These are phyloP conservation scores for Lutjanus erythropterus DNA, from an alignment of 2,113 vertebrate genomes.

Conservation along the genomic window DNA sequence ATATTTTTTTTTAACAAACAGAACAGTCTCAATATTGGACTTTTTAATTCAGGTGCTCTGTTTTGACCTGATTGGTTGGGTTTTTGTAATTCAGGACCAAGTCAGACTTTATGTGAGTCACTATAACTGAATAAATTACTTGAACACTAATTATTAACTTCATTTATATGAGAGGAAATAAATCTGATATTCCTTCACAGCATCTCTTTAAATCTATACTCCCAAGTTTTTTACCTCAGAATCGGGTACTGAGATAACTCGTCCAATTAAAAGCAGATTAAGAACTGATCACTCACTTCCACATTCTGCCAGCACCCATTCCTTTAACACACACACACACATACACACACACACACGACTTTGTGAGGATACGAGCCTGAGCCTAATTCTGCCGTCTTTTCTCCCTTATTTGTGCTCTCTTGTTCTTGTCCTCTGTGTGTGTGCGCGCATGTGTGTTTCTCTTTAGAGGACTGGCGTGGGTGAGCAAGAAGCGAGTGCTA, in stretches of 20 bases:
- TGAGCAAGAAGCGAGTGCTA: background rate
- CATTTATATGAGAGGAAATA: background rate
- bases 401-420: background rate
- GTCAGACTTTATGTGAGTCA: too few relatives aligned
- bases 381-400: background rate
- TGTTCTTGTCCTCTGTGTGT: background rate
- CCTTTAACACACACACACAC: background rate
- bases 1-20: too few relatives aligned
- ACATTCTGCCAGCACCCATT: background rate
- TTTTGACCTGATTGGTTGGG: too few relatives aligned
- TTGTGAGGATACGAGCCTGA: background rate
- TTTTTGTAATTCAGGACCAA: too few relatives aligned
- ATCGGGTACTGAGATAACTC: background rate
- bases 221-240: background rate
- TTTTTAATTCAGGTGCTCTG: too few relatives aligned
- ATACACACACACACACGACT: slow-evolving; percentile 5
- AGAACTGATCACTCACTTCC: background rate
- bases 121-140: too few relatives aligned
- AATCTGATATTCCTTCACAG: background rate
- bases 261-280: background rate
- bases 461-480: background rate
- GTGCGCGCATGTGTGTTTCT: background rate
- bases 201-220: background rate
- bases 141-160: too few relatives aligned
- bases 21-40: too few relatives aligned